A percentile compares a stretch with the other conserved stretches of the same genome.
These are phyloP conservation scores for Theonella swinhoei DNA, from an alignment of 37 sponge, comb jelly and placozoan species.

Conservation along the genomic window DNA sequence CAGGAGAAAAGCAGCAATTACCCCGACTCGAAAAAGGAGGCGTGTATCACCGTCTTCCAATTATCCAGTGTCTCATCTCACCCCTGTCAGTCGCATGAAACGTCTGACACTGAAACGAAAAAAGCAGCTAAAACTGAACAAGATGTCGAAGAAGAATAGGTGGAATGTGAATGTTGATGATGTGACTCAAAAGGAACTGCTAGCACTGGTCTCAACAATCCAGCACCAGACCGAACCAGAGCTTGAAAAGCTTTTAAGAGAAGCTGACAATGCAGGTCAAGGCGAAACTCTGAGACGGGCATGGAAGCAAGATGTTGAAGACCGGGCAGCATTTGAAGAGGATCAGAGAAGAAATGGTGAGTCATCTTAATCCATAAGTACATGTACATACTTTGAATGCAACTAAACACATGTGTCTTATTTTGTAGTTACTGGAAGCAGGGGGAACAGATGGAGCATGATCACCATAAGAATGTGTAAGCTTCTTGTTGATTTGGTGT, in stretches of 20 bases:
- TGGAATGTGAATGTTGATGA: constrained; percentile 15
- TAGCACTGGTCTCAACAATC: not conserved
- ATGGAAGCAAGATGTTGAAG: constrained; percentile 29
- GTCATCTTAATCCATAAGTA: no score
- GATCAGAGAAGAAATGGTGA: constrained; percentile 22
- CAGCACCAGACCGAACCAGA: not conserved
- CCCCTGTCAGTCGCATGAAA: no score
- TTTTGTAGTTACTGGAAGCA: not conserved
- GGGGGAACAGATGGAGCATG: constrained; percentile 17
- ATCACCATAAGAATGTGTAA: constrained; percentile 36
- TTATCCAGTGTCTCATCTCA: no score
- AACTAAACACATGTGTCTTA: not conserved
- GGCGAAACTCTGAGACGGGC: constrained; percentile 6
- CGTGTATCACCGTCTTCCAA: no score
- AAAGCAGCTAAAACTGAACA: no score
- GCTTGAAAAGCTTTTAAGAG: constrained; percentile 1
- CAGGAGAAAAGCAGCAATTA: no score
- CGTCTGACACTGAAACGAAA: no score
- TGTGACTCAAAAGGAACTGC: not conserved
- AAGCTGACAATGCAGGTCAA: constrained; percentile 21
- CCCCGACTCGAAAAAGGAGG: no score
- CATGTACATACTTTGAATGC: no score
- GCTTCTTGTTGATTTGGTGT: not conserved
- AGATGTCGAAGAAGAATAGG: no score
- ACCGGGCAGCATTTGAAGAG: not conserved